phyloP scores from a whole-genome alignment of 2,797 vertebrate genomes.

The Erethizon dorsatum region DNA sequence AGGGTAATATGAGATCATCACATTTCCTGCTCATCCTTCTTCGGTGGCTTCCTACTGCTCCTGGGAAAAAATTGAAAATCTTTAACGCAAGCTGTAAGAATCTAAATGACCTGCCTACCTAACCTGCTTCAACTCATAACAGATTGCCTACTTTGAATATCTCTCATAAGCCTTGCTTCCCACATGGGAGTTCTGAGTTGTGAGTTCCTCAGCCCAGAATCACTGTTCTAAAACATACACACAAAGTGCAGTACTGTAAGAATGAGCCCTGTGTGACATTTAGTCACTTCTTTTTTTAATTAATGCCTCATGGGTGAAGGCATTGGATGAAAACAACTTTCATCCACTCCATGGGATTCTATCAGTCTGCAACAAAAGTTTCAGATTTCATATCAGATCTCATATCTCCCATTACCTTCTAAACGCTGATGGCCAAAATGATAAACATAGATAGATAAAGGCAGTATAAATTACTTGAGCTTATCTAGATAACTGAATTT shows the following conservation, averaged over 20 bases:
- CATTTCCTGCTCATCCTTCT: neutral
- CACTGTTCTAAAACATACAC: neutral
- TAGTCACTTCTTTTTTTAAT: neutral
- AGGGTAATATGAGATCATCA: conserved; percentile 2
- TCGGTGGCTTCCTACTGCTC: neutral
- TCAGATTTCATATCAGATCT: conserved; percentile 37
- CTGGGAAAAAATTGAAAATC: neutral
- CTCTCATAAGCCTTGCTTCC: conserved; percentile 16
- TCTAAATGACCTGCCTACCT: neutral
- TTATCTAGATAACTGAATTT: conserved; percentile 38
- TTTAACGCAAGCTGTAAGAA: conserved; percentile 12
- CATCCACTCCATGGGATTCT: neutral
- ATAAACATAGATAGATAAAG: neutral
- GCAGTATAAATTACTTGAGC: neutral
- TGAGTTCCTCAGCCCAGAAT: neutral
- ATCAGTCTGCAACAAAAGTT: neutral
- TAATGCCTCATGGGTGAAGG: neutral
- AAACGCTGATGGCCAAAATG: neutral
- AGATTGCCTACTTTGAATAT: neutral
- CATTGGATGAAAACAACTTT: neutral
- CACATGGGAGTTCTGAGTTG: neutral
- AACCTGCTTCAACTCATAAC: conserved; percentile 5
- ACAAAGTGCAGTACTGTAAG: neutral
- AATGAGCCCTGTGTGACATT: neutral
- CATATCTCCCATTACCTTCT: conserved; percentile 36